Evolutionary conservation across 1,140 invertebrate species (phyloP).

Genomic region (Myzus persicae): DNA sequence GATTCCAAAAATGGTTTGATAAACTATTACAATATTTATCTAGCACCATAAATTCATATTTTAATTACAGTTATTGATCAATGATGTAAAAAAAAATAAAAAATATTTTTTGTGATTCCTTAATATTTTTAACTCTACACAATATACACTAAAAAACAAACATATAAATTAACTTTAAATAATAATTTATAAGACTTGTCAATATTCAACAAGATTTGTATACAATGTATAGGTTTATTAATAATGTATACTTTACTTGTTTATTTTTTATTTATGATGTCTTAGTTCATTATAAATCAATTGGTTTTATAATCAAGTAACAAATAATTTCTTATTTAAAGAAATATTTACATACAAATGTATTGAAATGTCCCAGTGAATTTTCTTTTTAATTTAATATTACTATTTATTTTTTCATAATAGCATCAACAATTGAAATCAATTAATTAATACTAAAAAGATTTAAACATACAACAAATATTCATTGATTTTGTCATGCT

Average conservation of each 20-base stretch:
- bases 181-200: not conserved
- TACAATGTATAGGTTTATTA: conserved; percentile 1
- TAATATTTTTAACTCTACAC: not conserved
- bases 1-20: not conserved
- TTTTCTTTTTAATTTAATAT: conserved; percentile 13
- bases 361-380: not conserved
- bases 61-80: conserved; percentile 35
- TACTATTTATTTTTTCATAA: conserved; percentile 23
- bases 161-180: not conserved
- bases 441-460: conserved; percentile 2
- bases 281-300: not conserved
- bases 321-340: not conserved
- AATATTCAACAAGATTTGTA: not conserved
- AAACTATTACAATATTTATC: not conserved
- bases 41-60: not conserved
- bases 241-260: conserved; percentile 46
- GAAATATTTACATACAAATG: conserved; percentile 26
- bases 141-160: not conserved
- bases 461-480: conserved; percentile 51
- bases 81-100: conserved; percentile 7
- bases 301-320: conserved; percentile 13
- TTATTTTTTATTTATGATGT: conserved; percentile 8
- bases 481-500: conserved; percentile 49
- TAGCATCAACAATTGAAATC: not conserved
- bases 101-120: not conserved